Base-by-base conservation (phyloP, 2,113 vertebrate species). In the Crocuta crocuta region DNA sequence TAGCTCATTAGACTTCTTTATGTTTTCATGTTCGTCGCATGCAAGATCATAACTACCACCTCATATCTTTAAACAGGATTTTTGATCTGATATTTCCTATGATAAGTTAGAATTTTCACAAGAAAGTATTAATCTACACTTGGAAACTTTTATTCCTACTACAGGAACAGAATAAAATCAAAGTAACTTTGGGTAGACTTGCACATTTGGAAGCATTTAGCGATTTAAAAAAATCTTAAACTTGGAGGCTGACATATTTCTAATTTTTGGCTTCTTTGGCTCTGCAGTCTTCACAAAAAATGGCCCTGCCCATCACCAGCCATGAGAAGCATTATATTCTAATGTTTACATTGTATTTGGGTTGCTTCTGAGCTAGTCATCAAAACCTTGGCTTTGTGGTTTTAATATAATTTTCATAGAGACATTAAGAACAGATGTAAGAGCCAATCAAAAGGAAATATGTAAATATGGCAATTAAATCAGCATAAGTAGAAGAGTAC, bases 341-440 rank as follows among this genome's bases (percentile, higher is more conserved):
- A 79, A 55, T 76, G 65, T 98, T 97, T 96, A 90, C n/a, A 88
- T 92, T 87, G 16, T 76, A 83, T 76, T 86, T 92, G 65, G 21
- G 83, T 94, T 90, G 43, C 92, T 95, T 97, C 87, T 96, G 87
- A 93, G 66, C 82, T 91, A 71, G 74, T 97, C 91, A 96, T 86
- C 83, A 96, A 96, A 96, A 96, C 6, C 35, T 95, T 96, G 65
- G 92, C 45, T 84, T 94, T 95, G 96, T 94, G 92, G 89, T 79
- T 97, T 96, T 81, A 93, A 81, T 78, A 89, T 94, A 94, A 94
- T 85, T 97, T 98, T 97, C 96, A 95, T 48, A 95, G 79, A 93
- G 97, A 93, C 70, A 95, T 97, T 97, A 95, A 80, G 92, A 94
- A 89, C 95, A 98, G 89, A 98, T 95, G 68, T 95, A 97, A 33